A percentile compares a stretch with the other conserved stretches of the same genome.
Conservation (phyloP, 2,797 vertebrate genomes). For the Spinus olivaceus region DNA sequence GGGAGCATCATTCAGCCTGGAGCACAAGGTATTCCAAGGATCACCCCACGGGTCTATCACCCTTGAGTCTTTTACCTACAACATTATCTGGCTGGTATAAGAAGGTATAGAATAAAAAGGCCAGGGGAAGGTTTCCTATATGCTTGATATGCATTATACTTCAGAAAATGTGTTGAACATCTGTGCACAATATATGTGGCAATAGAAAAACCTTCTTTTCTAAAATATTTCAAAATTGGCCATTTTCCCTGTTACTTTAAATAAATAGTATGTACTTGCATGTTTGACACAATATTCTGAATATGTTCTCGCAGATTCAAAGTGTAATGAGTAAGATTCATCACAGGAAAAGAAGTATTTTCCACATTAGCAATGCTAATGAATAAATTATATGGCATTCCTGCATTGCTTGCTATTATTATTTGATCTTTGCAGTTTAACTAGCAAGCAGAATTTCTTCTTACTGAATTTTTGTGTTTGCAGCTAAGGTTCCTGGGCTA, state of each 20-base stretch:
- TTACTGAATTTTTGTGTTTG: not conserved
- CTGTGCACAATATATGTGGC: conserved; percentile 4
- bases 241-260: conserved; percentile 49
- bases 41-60: not conserved
- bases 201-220: conserved; percentile 22
- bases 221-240: conserved; percentile 55
- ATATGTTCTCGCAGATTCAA: conserved; percentile 44
- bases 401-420: conserved; percentile 9
- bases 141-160: not conserved
- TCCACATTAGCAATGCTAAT: conserved; percentile 46
- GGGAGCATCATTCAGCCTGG: not conserved
- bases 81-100: not conserved
- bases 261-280: not conserved
- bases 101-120: not conserved
- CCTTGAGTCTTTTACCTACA: not conserved
- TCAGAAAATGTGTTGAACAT: conserved; percentile 27
- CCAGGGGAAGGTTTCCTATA: not conserved
- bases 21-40: not conserved
- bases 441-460: conserved; percentile 9
- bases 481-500: not conserved
- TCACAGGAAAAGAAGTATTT: conserved; percentile 20
- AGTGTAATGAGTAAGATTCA: conserved; percentile 31
- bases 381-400: conserved; percentile 36
- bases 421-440: conserved; percentile 28
- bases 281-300: not conserved